Evolutionary conservation across 1,140 invertebrate genomes (phyloP), one percentile per base, ranked within the genome.

Genomic region (Drosophila nannoptera): DNA sequence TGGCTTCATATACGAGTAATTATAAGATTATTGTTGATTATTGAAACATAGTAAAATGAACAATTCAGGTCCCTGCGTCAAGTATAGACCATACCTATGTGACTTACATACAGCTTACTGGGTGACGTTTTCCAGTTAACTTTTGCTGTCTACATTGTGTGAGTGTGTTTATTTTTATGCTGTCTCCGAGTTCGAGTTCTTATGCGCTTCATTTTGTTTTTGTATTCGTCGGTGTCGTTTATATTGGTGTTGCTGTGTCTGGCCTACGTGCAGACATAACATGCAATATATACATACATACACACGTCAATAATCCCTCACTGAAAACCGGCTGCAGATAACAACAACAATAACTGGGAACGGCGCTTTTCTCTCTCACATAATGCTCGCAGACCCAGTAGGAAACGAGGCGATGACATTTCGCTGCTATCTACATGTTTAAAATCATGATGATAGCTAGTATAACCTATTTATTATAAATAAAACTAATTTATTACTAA

Each of bases 251-350:
- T 69, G 50, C 71, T 77, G 67, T 66, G 77, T 86, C 70, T 86
- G 81, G 81, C 66, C 69, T 84, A 83, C 73, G 80, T 84, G 78
- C 80, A 83, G 80, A 83, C 80, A 75, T 78, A 72, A 40, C 61
- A 62, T 61, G 50, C 65, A 75, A 73, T 49, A 46, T 48, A 48
- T 59, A 75, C 66, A 50, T 62, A 75, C 54, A 80, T 53, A 61
- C 43, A 59, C 55, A 68, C 77, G 60, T 70, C 69, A 84, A 83
- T 80, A 83, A 83, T 80, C 78, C 78, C 78, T 65, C 73, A 71
- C 76, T 72, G 80, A 83, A 83, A 83, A 83, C 80, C 80, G 80
- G 80, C 80, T 83, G 69, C 80, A 72, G 69, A 73, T 63, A 73
- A 58, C 56, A 69, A 62, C 63, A 66, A 74, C 46, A 73, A 53